Evolutionary conservation across 2,888 invertebrate species (phyloP), one percentile per base, ranked within the genome.

Genomic region (Argyresthia goedartella): DNA sequence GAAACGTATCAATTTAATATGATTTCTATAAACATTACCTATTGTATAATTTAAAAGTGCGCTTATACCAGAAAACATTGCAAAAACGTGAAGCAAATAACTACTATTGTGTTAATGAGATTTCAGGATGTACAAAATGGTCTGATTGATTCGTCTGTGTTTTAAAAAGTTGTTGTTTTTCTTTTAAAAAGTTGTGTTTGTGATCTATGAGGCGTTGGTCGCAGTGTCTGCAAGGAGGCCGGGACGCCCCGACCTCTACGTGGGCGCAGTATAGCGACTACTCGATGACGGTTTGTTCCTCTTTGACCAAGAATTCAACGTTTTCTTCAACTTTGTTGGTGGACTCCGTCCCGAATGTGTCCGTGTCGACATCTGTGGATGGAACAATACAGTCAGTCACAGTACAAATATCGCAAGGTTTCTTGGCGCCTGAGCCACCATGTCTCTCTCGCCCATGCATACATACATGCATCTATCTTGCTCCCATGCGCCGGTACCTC

Each of bases 271-370:
- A 81, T 82, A 73, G 69, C 66, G 81, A 84, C 80, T 92, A 94
- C 88, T 95, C 95, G 73, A 95, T 88, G 63, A 91, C 80, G 15
- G 91, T 93, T 69, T 91, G 90, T 90, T 98, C 97, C 89, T 98
- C 97, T 90, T 97, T 97, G 76, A 98, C 91, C 89, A 98, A 95
- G 93, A 98, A 97, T 92, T 98, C 98, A 69, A 98, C 93, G 71
- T 94, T 89, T 88, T 98, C 98, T 75, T 98, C 98, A 76, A 97
- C 96, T 67, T 96, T 91, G 76, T 96, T 96, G 65, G 91, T 90
- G 51, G 91, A 89, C 70, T 96, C 95, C 51, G 93, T 93, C 74
- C 95, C 95, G 63, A 96, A 82, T 73, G 93, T 94, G 81, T 98
- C 97, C n/a, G 98, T 97, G 76, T 98, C 97, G 64, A 96, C 89